These are phyloP conservation scores for Aphidoletes aphidimyza DNA, from an alignment of 2,888 invertebrate genomes.

Conservation along the genomic window DNA sequence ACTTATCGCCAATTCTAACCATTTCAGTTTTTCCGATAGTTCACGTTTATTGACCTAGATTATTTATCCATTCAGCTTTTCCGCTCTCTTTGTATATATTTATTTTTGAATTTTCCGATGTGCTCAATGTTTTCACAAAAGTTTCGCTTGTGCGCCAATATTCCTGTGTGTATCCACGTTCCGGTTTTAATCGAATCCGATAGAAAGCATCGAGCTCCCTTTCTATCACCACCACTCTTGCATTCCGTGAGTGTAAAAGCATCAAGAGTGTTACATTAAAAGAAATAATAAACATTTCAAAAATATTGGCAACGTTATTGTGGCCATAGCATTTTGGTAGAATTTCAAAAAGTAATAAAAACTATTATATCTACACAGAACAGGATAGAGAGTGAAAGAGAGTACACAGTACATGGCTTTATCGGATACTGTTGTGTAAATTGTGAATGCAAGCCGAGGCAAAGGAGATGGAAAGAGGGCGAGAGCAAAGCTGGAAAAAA, in stretches of 20 bases:
- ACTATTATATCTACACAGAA: neutral
- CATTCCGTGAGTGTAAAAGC: neutral
- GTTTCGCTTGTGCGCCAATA: neutral
- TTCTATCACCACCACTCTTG: neutral
- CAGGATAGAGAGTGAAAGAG: neutral
- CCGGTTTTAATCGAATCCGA: neutral
- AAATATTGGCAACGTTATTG: slow-evolving; percentile 34
- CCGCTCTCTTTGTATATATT: slow-evolving; percentile 15
- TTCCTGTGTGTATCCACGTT: neutral
- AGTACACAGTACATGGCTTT: neutral
- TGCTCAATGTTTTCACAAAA: neutral
- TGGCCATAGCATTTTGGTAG: neutral
- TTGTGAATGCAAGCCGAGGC: neutral
- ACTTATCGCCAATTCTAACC: neutral
- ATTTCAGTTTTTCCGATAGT: neutral
- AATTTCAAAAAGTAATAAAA: slow-evolving; percentile 19
- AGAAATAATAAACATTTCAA: slow-evolving; percentile 18
- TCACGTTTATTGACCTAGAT: slow-evolving; percentile 14
- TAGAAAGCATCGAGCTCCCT: neutral
- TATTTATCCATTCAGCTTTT: slow-evolving; percentile 14
- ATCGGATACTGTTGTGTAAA: neutral
- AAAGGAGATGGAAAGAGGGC: neutral
- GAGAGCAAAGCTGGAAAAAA: neutral
- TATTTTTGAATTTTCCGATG: slow-evolving; percentile 20
- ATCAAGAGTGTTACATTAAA: slow-evolving; percentile 10